Base-by-base conservation (phyloP, 2,797 vertebrate genomes). In the Pangasius krempfi region DNA sequence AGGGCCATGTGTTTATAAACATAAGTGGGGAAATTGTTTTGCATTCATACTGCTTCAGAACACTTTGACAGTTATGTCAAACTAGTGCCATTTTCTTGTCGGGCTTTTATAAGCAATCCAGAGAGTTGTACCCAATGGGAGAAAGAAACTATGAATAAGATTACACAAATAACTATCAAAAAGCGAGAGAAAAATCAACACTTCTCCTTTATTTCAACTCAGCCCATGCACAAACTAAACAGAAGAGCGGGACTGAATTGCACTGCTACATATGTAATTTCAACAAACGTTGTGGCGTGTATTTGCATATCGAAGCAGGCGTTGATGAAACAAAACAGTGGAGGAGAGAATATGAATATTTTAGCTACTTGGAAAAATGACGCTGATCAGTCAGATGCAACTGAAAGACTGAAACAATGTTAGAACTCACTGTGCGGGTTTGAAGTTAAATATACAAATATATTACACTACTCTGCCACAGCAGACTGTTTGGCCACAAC, bases 51-150 rank as follows among this genome's bases (percentile, higher is more conserved):
- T 37, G 91, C 89, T 76, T 92, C 87, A 89, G 86, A 91, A 94
- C 93, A 93, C 92, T 93, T 94, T 95, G 95, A 94, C 95, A 95
- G 94, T 94, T 95, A 93, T 95, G 94, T 95, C 95, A 94, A 93
- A 94, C 93, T 92, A 92, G 89, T 79, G 88, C 88, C 86, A 89
- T 90, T 90, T 91, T 88, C 90, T 85, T 85, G 84, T 88, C 89
- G 90, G 73, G 89, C 84, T 80, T 89, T 90, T 88, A 90, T 87
- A 91, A 88, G 87, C 84, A 87, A 84, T 89, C 87, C 89, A 64
- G 58, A 84, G 79, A 90, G 86, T 91, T 89, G 87, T 88, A 89
- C 89, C 90, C 68, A 87, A 91, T 90, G 91, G 87, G 83, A 79
- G 88, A 86, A 88, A 81, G 90, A 82, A 87, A 89, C 88, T 84